These are phyloP conservation scores for Bembecia ichneumoniformis DNA, from an alignment of 2,888 invertebrate species.

Conservation along the genomic window DNA sequence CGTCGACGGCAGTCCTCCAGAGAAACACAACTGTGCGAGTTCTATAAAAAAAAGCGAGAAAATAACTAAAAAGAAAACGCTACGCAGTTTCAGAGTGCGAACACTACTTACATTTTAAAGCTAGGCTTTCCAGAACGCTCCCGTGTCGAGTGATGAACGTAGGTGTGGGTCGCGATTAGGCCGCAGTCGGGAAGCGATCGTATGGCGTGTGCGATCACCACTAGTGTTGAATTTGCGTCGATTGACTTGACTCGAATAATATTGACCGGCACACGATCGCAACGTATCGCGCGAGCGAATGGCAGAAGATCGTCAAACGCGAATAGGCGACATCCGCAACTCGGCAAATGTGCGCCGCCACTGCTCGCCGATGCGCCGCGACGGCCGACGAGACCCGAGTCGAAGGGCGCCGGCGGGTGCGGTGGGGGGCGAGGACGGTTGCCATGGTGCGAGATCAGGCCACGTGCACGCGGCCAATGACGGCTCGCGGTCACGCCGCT, in stretches of 20 bases:
- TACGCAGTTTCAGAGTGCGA: too few relatives aligned
- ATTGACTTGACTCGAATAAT: conserved; percentile 10
- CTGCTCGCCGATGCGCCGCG: conserved; percentile 17
- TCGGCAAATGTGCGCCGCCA: conserved; percentile 15
- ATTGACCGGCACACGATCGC: conserved; percentile 35
- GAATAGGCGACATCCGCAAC: neutral
- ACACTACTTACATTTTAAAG: too few relatives aligned
- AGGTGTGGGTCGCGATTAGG: too few relatives aligned
- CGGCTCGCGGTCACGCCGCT: conserved; percentile 19
- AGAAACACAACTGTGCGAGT: too few relatives aligned
- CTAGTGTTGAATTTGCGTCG: conserved; percentile 17
- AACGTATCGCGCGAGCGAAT: neutral
- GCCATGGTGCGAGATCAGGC: conserved; percentile 84
- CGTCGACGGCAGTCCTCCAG: too few relatives aligned
- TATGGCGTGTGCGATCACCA: too few relatives aligned
- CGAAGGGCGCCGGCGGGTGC: conserved; percentile 18
- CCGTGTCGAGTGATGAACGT: too few relatives aligned
- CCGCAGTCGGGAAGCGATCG: too few relatives aligned
- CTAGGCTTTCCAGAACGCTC: too few relatives aligned
- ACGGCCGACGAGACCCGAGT: conserved; percentile 15
- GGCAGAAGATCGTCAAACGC: too few relatives aligned
- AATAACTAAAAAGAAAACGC: too few relatives aligned
- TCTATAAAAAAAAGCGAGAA: too few relatives aligned
- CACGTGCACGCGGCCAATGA: conserved; percentile 80
- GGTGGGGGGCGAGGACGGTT: conserved; percentile 35